Percentiles rank a stretch among this genome's conserved stretches.
Conservation (phyloP, 2,888 invertebrate species). For the Leptinotarsa haldemani region DNA sequence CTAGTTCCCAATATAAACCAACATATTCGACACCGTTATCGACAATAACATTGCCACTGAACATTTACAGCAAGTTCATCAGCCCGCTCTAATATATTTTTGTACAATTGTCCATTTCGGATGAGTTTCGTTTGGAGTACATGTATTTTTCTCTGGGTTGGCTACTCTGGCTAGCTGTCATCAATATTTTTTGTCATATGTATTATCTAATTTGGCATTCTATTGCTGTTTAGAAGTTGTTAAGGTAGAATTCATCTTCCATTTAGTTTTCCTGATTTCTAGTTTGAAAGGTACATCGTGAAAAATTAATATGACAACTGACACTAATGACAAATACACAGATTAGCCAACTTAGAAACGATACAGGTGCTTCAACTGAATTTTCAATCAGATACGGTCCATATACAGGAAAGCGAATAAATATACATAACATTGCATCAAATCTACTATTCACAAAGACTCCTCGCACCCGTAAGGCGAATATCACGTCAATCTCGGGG, state of each 20-base stretch:
- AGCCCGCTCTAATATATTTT: slow-evolving; percentile 40
- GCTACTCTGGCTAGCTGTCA: no score
- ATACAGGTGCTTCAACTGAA: no score
- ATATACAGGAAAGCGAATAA: slow-evolving; percentile 43
- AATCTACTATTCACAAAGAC: slow-evolving; percentile 49
- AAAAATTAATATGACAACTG: no score
- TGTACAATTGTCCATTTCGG: slow-evolving; percentile 1
- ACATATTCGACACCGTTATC: slow-evolving; percentile 39
- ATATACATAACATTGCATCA: slow-evolving; percentile 56
- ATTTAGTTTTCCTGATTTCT: no score
- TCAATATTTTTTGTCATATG: no score
- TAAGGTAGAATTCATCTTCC: no score
- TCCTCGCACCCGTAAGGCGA: slow-evolving; percentile 52
- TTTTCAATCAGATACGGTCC: no score
- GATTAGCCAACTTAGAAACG: no score
- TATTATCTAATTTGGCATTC: no score
- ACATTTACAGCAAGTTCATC: slow-evolving; percentile 49
- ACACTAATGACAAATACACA: no score
- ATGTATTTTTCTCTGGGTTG: slow-evolving; percentile 6
- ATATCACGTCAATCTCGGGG: slow-evolving; percentile 66
- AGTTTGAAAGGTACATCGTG: no score
- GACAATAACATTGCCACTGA: slow-evolving; percentile 55
- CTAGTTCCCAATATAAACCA: neutral
- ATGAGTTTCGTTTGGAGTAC: slow-evolving; percentile 26
- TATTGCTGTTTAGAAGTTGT: no score